These are phyloP conservation scores for Columba guinea DNA, from an alignment of 2,797 vertebrate species.

Conservation along the genomic window DNA sequence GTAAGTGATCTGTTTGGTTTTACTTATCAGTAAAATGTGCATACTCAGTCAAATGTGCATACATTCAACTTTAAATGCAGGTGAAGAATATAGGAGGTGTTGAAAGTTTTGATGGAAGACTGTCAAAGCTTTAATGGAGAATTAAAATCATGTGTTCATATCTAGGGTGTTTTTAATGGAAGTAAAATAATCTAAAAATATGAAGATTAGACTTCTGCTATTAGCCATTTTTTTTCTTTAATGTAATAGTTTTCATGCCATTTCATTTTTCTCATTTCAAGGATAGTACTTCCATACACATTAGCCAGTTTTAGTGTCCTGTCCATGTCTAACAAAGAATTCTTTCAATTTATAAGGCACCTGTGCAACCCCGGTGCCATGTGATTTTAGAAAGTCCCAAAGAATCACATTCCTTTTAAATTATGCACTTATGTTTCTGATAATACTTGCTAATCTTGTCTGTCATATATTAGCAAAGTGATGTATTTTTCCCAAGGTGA, in stretches of 20 bases:
- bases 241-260: background rate
- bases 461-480: background rate
- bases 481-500: background rate
- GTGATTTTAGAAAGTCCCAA: background rate
- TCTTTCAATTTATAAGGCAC: background rate
- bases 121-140: background rate
- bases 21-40: background rate
- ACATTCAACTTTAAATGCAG: background rate
- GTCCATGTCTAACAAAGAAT: background rate
- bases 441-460: background rate
- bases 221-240: background rate
- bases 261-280: background rate
- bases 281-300: background rate
- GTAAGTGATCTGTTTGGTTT: background rate
- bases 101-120: background rate
- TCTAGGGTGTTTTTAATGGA: background rate
- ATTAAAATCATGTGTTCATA: background rate
- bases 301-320: background rate
- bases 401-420: background rate
- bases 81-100: background rate
- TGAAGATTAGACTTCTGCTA: background rate
- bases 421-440: background rate
- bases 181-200: background rate
- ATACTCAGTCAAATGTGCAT: background rate
- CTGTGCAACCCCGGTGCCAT: background rate